Conservation (phyloP, 2,797 vertebrate species). For the Dryobates pubescens region DNA sequence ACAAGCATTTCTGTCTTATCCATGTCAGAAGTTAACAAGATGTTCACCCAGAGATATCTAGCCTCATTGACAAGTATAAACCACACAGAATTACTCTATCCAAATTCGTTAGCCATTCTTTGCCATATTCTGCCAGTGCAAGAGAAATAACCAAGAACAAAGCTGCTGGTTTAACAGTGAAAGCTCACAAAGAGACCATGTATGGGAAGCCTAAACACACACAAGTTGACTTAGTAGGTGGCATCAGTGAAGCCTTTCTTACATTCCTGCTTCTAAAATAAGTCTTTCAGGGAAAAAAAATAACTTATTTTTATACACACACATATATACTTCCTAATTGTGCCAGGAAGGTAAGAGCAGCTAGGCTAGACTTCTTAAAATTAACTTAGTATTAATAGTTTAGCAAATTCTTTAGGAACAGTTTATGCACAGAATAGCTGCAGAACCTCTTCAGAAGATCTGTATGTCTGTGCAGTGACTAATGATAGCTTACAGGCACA, state of each 20-base stretch:
- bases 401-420: background rate
- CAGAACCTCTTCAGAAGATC: background rate
- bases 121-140: background rate
- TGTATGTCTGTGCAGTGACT: background rate
- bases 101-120: background rate
- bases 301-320: too few relatives aligned
- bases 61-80: background rate
- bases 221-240: background rate
- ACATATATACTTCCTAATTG: background rate
- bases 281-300: background rate
- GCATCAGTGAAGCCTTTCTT: background rate
- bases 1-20: background rate
- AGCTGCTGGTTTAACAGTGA: background rate
- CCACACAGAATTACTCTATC: background rate
- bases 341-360: background rate
- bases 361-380: background rate
- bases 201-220: background rate
- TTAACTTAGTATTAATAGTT: background rate
- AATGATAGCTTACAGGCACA: constrained; percentile 10
- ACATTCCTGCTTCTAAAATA: background rate
- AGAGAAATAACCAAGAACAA: background rate
- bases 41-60: background rate
- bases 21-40: background rate
- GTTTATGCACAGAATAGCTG: background rate
- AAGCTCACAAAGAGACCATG: background rate